Evolutionary conservation across 2,797 vertebrate species (phyloP).

Genomic region (Malurus leucopterus): DNA sequence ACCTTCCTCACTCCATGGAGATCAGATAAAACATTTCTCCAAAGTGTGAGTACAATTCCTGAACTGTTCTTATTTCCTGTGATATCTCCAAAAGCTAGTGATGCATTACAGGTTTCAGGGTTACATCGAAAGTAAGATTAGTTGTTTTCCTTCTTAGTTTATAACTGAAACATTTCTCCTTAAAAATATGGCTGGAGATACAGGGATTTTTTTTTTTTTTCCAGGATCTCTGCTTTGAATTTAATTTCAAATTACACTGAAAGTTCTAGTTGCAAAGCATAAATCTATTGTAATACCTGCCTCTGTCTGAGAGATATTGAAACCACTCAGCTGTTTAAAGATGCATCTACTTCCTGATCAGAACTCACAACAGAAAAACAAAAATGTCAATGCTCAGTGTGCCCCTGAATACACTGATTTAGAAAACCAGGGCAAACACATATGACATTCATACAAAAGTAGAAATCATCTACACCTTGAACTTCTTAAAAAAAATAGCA

Average conservation of each 20-base stretch:
- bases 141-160: not conserved
- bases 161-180: conserved; percentile 1
- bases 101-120: not conserved
- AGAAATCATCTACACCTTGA: not conserved
- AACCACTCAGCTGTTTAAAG: conserved; percentile 1
- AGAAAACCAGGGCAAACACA: not conserved
- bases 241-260: not conserved
- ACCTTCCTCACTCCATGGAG: not conserved
- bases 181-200: not conserved
- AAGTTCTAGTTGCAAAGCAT: not conserved
- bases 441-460: not conserved
- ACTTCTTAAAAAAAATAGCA: conserved; percentile 17
- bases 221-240: not conserved
- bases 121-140: not conserved
- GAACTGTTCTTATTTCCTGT: not conserved
- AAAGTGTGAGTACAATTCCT: not conserved
- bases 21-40: not conserved
- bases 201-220: not conserved
- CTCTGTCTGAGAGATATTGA: not conserved
- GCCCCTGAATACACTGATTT: not conserved
- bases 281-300: not conserved
- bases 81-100: not conserved
- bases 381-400: not conserved
- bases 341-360: not conserved
- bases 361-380: not conserved